Percentiles rank a stretch among this genome's conserved stretches.
Conservation (phyloP, 2,797 vertebrate species). For the Sylvia borin region DNA sequence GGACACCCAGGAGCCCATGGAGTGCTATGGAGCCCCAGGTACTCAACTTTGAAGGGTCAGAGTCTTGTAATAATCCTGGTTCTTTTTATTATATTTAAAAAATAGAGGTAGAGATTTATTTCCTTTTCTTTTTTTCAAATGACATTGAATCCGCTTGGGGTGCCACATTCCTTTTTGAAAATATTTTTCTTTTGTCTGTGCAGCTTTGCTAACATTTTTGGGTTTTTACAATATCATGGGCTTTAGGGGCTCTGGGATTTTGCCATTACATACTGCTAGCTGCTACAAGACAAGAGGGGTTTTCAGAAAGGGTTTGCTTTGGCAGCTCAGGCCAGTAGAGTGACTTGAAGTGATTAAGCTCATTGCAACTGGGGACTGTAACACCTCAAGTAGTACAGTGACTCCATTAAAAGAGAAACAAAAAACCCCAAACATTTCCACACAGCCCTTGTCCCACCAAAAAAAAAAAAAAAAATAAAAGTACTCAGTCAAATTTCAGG, state of each 20-base stretch:
- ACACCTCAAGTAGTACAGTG: not conserved
- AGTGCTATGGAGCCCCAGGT: not conserved
- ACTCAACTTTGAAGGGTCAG: not conserved
- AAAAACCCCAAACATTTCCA: not conserved
- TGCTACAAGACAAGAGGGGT: not conserved
- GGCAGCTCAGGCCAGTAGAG: not conserved
- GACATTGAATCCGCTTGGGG: not conserved
- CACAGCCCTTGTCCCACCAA: fast-evolving
- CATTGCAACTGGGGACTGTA: not conserved
- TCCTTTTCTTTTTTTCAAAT: not conserved
- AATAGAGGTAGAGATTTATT: not conserved
- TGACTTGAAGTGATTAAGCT: not conserved
- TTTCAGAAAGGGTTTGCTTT: constrained; percentile 31
- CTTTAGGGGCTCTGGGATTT: not conserved
- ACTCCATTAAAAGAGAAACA: not conserved
- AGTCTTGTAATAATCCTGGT: not conserved
- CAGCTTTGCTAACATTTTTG: not conserved
- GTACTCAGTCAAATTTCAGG: not conserved
- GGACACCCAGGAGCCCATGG: not conserved
- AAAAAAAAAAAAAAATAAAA: not conserved
- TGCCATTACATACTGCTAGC: not conserved
- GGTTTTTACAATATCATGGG: not conserved
- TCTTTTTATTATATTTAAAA: not conserved
- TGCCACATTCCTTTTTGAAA: not conserved
- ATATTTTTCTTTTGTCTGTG: not conserved